Evolutionary conservation across 2,113 vertebrate species (phyloP).

Genomic region (Tragelaphus strepsiceros): DNA sequence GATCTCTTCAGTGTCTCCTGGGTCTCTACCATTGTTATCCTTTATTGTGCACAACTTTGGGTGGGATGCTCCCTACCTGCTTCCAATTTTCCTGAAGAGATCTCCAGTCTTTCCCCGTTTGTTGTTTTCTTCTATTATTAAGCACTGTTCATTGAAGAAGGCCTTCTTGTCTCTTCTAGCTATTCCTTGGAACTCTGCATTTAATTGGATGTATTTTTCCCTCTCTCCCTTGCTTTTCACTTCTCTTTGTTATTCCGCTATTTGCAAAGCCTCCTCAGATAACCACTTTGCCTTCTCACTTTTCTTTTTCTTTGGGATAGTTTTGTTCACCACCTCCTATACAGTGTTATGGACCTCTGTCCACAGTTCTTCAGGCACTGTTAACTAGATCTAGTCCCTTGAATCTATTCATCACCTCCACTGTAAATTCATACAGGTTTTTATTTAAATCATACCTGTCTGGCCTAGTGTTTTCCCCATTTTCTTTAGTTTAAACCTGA

Average conservation of each 20-base stretch:
- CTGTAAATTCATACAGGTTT: not conserved
- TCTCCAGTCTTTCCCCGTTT: not conserved
- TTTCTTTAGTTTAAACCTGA: not conserved
- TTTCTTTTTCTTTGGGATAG: not conserved
- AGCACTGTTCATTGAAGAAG: not conserved
- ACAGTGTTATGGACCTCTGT: not conserved
- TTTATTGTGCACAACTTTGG: not conserved
- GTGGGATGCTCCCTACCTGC: not conserved
- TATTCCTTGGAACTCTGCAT: not conserved
- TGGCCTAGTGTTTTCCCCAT: not conserved
- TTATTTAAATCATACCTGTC: not conserved
- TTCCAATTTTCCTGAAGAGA: not conserved
- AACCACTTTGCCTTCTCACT: not conserved
- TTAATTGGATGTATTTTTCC: not conserved
- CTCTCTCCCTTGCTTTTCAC: not conserved
- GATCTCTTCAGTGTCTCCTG: not conserved
- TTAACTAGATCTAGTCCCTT: not conserved
- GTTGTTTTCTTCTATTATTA: not conserved
- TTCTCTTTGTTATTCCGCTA: not conserved
- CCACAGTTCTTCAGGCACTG: not conserved
- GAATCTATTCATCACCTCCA: not conserved
- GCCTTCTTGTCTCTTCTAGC: not conserved
- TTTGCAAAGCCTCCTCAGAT: not conserved
- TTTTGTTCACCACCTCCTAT: rapidly evolving
- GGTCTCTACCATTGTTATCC: not conserved